Evolutionary conservation across 2,797 vertebrate species (phyloP).

Genomic region (Buceros bicornis): DNA sequence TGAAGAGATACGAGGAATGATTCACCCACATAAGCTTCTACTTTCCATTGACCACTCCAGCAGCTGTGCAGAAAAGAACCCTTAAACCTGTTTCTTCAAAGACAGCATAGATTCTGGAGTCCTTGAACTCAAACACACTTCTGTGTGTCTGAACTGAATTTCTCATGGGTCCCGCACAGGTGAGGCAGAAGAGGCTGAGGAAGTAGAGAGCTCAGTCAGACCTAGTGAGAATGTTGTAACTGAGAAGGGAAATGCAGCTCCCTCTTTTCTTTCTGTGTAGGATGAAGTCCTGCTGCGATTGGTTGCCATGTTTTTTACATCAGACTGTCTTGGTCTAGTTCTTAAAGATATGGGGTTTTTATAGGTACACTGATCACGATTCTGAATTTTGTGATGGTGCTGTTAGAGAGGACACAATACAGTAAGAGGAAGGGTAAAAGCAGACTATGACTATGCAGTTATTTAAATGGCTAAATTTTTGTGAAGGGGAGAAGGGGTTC

Average conservation of each 20-base stretch:
- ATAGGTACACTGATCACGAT: too few species aligned
- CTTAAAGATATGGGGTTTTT: not conserved
- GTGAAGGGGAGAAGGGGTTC: rapidly evolving
- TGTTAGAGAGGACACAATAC: not conserved
- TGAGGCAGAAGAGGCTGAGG: not conserved
- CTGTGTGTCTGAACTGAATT: not conserved
- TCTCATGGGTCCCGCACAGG: rapidly evolving
- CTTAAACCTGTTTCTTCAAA: not conserved
- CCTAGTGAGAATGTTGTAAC: not conserved
- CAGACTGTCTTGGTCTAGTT: not conserved
- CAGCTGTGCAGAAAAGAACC: not conserved
- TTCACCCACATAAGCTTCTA: not conserved
- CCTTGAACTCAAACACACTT: not conserved
- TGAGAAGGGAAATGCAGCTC: not conserved
- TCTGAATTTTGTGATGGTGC: not conserved
- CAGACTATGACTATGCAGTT: not conserved
- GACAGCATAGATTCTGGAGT: not conserved
- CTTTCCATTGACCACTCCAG: not conserved
- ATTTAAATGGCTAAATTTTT: not conserved
- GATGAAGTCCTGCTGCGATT: not conserved
- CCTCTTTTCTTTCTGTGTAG: not conserved
- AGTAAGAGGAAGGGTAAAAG: not conserved
- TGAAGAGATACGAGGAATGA: not conserved
- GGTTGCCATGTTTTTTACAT: not conserved
- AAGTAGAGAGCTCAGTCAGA: not conserved